phyloP scores from a whole-genome alignment of 1,140 invertebrate genomes.

The Bactericera cockerelli region DNA sequence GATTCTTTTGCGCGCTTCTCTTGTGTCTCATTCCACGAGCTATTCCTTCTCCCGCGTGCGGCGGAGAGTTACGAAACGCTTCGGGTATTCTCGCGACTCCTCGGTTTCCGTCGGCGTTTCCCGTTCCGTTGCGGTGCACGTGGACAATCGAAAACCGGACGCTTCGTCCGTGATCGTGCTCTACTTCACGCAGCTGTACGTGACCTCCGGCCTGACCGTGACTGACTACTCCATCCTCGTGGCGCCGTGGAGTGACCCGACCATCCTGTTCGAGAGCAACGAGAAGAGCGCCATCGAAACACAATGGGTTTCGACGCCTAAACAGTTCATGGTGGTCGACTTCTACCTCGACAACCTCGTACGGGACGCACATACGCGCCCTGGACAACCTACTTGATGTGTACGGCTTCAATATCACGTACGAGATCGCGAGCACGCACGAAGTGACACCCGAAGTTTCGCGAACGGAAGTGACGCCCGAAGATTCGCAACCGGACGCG shows the following conservation, averaged over 20 bases:
- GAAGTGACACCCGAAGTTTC: conserved; percentile 8
- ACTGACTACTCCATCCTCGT: conserved; percentile 47
- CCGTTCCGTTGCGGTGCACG: conserved; percentile 61
- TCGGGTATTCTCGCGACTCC: conserved; percentile 61
- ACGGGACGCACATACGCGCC: conserved; percentile 68
- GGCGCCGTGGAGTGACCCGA: background rate
- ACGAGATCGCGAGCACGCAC: conserved; percentile 47
- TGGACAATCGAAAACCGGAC: conserved; percentile 69
- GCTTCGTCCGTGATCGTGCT: conserved; percentile 49
- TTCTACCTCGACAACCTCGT: conserved; percentile 51
- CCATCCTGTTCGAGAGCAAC: conserved; percentile 10
- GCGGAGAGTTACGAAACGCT: background rate
- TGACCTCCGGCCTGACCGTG: conserved; percentile 59
- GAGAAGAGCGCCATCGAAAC: conserved; percentile 43
- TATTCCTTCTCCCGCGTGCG: background rate
- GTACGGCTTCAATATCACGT: conserved; percentile 85
- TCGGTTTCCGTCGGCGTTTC: conserved; percentile 60
- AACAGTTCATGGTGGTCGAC: conserved; percentile 61
- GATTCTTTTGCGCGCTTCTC: no score
- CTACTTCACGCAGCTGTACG: conserved; percentile 76
- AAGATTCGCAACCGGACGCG: conserved; percentile 19
- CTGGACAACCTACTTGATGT: conserved; percentile 64
- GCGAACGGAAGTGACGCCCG: conserved; percentile 16
- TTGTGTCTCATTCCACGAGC: no score
- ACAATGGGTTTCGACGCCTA: conserved; percentile 47